These are phyloP conservation scores for Araneus ventricosus DNA, from an alignment of 1,140 invertebrate species.

Conservation along the genomic window DNA sequence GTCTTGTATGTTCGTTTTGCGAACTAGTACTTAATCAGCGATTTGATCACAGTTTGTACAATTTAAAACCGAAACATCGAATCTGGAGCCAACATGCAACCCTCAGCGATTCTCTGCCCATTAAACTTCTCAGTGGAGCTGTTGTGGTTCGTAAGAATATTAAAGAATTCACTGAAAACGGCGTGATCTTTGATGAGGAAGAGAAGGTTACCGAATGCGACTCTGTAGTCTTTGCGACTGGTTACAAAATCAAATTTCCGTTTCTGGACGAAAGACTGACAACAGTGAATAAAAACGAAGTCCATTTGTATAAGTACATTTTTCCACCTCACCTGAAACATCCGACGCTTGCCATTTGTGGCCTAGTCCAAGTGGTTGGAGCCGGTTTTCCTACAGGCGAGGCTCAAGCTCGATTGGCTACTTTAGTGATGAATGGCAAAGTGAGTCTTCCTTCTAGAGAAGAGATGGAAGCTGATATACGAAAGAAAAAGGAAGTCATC, in stretches of 20 bases:
- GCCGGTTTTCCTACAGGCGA: slow-evolving; percentile 82
- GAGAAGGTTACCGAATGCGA: slow-evolving; percentile 77
- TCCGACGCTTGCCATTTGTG: slow-evolving; percentile 81
- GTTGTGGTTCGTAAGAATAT: slow-evolving; percentile 80
- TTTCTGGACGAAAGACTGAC: slow-evolving; percentile 77
- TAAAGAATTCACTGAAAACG: slow-evolving; percentile 78
- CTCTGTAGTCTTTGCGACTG: slow-evolving; percentile 80
- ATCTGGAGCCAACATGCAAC: slow-evolving; percentile 82
- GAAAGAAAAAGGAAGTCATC: slow-evolving; percentile 77
- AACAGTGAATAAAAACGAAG: slow-evolving; percentile 54
- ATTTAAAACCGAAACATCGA: slow-evolving; percentile 81
- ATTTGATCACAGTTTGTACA: slow-evolving; percentile 81
- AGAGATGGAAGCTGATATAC: slow-evolving; percentile 80
- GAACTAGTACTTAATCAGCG: slow-evolving; percentile 76
- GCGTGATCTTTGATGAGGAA: slow-evolving; percentile 79
- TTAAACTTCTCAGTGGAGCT: slow-evolving; percentile 81
- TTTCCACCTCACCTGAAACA: slow-evolving; percentile 80
- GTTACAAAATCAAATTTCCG: slow-evolving; percentile 80
- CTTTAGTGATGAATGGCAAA: slow-evolving; percentile 73
- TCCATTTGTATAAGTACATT: slow-evolving; percentile 81
- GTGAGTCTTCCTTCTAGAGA: slow-evolving; percentile 76
- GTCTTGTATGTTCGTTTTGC: slow-evolving; percentile 56
- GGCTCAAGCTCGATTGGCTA: slow-evolving; percentile 81
- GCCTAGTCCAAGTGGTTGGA: slow-evolving; percentile 82
- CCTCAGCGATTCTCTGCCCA: slow-evolving; percentile 82